phyloP scores from a whole-genome alignment of 2,113 vertebrate species.

The Pangasianodon gigas region DNA sequence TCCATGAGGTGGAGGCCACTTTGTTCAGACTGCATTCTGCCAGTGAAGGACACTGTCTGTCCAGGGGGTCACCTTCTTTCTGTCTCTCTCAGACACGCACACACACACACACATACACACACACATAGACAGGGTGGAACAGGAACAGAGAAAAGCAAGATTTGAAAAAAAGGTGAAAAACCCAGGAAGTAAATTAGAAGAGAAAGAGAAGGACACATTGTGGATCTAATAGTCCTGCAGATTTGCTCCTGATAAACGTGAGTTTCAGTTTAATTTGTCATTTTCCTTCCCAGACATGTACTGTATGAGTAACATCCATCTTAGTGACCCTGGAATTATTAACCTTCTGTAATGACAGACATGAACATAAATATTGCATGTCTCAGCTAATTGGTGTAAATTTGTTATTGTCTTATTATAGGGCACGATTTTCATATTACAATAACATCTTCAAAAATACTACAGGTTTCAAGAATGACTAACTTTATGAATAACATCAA shows the following conservation, averaged over 20 bases:
- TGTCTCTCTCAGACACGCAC: neutral
- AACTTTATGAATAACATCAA: neutral
- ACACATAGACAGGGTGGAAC: neutral
- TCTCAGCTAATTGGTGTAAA: slow-evolving; percentile 4
- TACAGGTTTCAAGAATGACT: neutral
- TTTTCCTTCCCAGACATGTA: slow-evolving; percentile 14
- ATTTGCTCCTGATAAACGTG: slow-evolving; percentile 58
- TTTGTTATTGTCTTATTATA: neutral
- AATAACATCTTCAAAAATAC: neutral
- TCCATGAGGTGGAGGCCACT: slow-evolving; percentile 67
- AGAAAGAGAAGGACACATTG: slow-evolving; percentile 52
- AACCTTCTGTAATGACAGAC: slow-evolving; percentile 33
- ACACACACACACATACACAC: slow-evolving; percentile 9
- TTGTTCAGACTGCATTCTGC: slow-evolving; percentile 65
- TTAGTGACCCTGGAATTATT: slow-evolving; percentile 27
- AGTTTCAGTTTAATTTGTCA: slow-evolving; percentile 58
- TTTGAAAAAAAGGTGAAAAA: slow-evolving; percentile 16
- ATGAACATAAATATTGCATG: slow-evolving; percentile 6
- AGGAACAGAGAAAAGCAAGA: slow-evolving; percentile 20
- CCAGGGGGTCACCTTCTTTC: slow-evolving; percentile 34
- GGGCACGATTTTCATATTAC: neutral
- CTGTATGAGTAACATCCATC: slow-evolving; percentile 20
- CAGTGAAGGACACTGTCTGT: slow-evolving; percentile 64
- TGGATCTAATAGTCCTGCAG: slow-evolving; percentile 51
- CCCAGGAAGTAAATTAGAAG: slow-evolving; percentile 37